phyloP scores from a whole-genome alignment of 2,113 vertebrate genomes.

The Petromus typicus region DNA sequence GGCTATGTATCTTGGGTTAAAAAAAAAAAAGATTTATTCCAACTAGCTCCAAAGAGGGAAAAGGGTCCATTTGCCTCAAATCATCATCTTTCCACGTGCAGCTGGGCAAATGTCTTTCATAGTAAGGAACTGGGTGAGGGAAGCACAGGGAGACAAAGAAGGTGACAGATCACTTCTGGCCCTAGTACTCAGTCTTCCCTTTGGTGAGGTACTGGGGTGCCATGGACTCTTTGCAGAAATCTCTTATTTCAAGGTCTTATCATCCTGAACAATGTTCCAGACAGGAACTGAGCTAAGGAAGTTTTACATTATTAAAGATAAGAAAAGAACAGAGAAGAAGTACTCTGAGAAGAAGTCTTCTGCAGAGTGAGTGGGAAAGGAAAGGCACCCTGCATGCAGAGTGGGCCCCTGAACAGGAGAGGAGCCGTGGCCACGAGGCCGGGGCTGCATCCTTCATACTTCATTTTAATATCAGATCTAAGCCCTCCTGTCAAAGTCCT shows the following conservation, averaged over 20 bases:
- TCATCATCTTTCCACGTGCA: background rate
- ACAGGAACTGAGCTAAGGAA: background rate
- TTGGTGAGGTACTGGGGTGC: background rate
- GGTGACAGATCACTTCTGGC: background rate
- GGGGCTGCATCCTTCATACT: background rate
- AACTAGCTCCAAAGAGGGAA: background rate
- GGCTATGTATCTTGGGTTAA: background rate
- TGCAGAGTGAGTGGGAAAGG: background rate
- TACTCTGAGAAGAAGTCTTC: background rate
- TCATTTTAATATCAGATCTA: background rate
- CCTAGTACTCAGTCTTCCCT: background rate
- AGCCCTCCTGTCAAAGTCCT: background rate
- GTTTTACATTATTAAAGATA: background rate
- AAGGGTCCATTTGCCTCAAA: background rate
- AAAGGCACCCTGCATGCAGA: background rate
- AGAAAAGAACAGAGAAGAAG: background rate
- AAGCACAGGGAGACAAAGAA: background rate
- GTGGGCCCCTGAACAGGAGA: background rate
- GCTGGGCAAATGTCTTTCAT: background rate
- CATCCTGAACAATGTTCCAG: background rate
- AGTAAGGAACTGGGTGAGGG: background rate
- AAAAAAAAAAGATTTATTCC: background rate
- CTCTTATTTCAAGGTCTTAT: background rate
- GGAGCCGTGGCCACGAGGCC: background rate
- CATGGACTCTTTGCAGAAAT: background rate